Evolutionary conservation across 92 coral and sea anemone genomes (phyloP), one percentile per base, ranked within the genome.

Genomic region (Porites cylindrica): DNA sequence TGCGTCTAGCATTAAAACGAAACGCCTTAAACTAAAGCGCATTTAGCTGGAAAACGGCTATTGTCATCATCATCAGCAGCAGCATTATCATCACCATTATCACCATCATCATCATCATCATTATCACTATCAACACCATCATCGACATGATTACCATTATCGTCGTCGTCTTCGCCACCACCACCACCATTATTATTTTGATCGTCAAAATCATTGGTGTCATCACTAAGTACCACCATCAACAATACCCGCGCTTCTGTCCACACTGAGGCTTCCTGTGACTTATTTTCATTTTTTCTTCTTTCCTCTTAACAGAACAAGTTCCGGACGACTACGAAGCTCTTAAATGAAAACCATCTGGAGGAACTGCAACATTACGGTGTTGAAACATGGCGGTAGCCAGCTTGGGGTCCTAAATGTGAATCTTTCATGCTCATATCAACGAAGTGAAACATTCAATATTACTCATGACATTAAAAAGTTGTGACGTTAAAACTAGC

Each of bases 311-410:
- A 7, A 73, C 52, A 83, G 87, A 83, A 19, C 13, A 17, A 14
- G 23, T 74, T 18, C 87, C 87, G 6, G 64, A 62, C 10, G 87
- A 83, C 73, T 82, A 54, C 66, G 60, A 47, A 60, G 69, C 86
- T 82, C 69, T 66, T 1, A 66, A 66, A 51, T 63, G 3, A 19
- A 56, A 63, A n/a, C 43, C 60, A 8, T 43, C 70, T 61, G 23
- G 43, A n/a, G 14, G 82, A 61, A 2, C 16, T 78, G 71, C 50
- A 43, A 16, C 32, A n/a, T 21, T 72, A 32, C 53, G 18, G 24
- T 43, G 47, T 58, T 64, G 59, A 10, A 43, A 59, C 83, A 50
- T 47, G 53, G 4, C 59, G 14, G 64, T 43, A 73, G 6, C 50
- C 26, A 79, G 83, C 83, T 63, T 63, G 72, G 19, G 50, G 72